These are phyloP conservation scores for Poecilia picta DNA, from an alignment of 2,797 vertebrate species.

Conservation along the genomic window DNA sequence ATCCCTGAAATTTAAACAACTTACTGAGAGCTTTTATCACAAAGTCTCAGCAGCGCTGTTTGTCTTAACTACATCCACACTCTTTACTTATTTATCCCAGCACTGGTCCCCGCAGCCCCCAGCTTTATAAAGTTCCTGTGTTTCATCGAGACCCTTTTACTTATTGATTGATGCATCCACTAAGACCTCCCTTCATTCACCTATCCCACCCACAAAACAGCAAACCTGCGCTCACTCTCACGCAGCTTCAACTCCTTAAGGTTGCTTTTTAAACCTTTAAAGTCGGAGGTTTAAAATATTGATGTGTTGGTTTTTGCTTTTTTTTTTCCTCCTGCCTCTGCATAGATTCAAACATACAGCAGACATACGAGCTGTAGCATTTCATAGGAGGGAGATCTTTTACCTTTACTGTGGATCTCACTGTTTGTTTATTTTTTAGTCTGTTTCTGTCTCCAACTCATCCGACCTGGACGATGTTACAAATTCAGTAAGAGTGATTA, in stretches of 20 bases:
- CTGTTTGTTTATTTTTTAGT: not conserved
- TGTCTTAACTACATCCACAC: slow-evolving; percentile 54
- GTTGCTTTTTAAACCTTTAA: slow-evolving; percentile 37
- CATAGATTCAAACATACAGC: slow-evolving; percentile 30
- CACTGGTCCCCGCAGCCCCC: slow-evolving; percentile 18
- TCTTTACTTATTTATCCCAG: slow-evolving; percentile 73
- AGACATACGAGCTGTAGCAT: slow-evolving; percentile 27
- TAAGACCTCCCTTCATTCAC: slow-evolving; percentile 29
- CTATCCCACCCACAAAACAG: slow-evolving; percentile 16
- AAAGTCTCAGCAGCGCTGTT: slow-evolving; percentile 37
- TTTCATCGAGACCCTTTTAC: slow-evolving; percentile 46
- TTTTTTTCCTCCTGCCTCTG: slow-evolving; percentile 33
- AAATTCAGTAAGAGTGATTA: not conserved
- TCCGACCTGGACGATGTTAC: not conserved
- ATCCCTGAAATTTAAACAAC: slow-evolving; percentile 50
- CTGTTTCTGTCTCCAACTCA: not conserved
- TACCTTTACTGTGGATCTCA: not conserved
- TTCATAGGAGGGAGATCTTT: slow-evolving; percentile 25
- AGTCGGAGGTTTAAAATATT: slow-evolving; percentile 67
- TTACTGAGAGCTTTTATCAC: slow-evolving; percentile 49
- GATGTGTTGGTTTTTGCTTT: slow-evolving; percentile 44
- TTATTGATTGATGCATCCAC: slow-evolving; percentile 69
- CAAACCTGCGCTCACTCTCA: not conserved
- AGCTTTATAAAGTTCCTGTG: slow-evolving; percentile 37
- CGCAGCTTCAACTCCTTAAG: slow-evolving; percentile 6